Conservation (phyloP, 2,797 vertebrate species). For the Dendrocincla tyrannina region DNA sequence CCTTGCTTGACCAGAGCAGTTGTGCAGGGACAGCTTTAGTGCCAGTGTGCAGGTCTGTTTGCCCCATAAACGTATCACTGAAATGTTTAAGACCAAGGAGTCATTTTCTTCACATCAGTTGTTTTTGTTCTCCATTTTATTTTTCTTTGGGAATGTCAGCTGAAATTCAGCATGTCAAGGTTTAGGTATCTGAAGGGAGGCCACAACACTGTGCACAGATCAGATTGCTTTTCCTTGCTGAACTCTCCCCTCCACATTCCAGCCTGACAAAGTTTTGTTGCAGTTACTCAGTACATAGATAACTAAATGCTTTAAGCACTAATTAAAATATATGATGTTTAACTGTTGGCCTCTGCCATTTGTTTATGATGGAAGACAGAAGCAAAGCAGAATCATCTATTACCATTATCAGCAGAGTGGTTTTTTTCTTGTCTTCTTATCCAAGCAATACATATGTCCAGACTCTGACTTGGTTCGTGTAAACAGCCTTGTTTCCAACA, state of each 20-base stretch:
- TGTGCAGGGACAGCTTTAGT: not conserved
- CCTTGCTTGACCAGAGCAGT: not conserved
- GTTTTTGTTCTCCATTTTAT: not conserved
- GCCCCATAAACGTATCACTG: not conserved
- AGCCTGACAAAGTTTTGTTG: conserved; percentile 34
- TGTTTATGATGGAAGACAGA: conserved; percentile 43
- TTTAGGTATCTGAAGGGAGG: conserved; percentile 24
- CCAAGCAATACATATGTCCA: conserved; percentile 1
- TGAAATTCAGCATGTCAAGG: not conserved
- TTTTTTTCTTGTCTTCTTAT: conserved; percentile 24
- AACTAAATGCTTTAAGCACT: conserved; percentile 42
- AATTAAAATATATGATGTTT: conserved; percentile 59
- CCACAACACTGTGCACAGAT: not conserved
- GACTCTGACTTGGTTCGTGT: not conserved
- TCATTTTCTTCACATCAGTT: not conserved
- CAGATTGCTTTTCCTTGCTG: conserved; percentile 19
- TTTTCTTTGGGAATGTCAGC: not conserved
- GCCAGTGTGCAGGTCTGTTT: not conserved
- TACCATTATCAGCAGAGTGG: conserved; percentile 27
- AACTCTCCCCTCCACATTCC: conserved; percentile 16
- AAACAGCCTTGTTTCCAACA: conserved; percentile 17
- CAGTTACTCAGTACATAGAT: conserved; percentile 35
- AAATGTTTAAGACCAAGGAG: not conserved
- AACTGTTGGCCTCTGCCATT: conserved; percentile 38
- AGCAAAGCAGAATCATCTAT: conserved; percentile 11